These are phyloP conservation scores for Apocheima hispidaria DNA, from an alignment of 2,888 invertebrate genomes.

Conservation along the genomic window DNA sequence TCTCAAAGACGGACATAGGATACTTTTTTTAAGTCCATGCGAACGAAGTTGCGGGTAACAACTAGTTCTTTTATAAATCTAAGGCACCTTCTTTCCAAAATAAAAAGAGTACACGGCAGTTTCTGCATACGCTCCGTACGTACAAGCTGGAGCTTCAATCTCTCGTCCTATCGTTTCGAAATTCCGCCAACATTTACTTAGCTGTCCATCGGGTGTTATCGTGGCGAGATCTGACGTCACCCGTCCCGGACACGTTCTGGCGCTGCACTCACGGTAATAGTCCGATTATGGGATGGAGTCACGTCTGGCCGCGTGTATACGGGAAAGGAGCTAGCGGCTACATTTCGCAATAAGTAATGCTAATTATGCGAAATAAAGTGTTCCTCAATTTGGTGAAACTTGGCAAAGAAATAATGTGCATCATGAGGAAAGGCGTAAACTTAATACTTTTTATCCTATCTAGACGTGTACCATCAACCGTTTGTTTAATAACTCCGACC, in stretches of 20 bases:
- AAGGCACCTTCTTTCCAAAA: no score
- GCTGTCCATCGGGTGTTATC: conserved; percentile 14
- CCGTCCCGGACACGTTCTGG: conserved; percentile 18
- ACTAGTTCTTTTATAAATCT: no score
- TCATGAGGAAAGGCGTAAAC: no score
- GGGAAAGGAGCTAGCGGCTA: neutral
- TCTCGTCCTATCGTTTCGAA: neutral
- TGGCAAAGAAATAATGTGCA: neutral
- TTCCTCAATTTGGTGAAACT: no score
- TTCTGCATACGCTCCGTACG: neutral
- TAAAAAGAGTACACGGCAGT: neutral
- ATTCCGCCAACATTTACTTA: conserved; percentile 25
- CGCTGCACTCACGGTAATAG: conserved; percentile 29
- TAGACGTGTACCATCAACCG: no score
- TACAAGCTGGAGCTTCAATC: neutral
- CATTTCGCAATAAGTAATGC: no score
- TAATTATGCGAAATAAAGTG: no score
- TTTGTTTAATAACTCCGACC: no score
- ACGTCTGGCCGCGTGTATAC: neutral
- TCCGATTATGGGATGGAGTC: conserved; percentile 24
- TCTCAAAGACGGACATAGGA: no score
- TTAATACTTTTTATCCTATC: no score
- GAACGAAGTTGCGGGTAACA: no score
- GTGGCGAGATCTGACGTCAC: conserved; percentile 13
- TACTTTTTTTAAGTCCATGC: no score